Conservation (phyloP, 2,888 invertebrate species). For the Chrysomela aeneicollis region DNA sequence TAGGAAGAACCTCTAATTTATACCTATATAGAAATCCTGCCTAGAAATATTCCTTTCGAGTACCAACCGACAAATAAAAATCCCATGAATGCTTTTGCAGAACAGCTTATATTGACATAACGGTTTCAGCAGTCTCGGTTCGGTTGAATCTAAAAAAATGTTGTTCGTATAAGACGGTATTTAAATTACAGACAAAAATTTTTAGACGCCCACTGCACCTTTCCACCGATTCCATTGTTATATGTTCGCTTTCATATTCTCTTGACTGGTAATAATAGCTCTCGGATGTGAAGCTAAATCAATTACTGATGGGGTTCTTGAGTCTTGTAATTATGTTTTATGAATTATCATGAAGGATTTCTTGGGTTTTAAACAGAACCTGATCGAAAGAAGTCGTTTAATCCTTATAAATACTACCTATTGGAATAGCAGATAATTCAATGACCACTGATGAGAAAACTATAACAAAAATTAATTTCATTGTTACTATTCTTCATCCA, state of each 20-base stretch:
- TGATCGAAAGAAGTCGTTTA: too few species aligned
- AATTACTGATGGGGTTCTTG: neutral
- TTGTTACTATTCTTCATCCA: too few species aligned
- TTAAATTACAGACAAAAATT: constrained; percentile 23
- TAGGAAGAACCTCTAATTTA: too few species aligned
- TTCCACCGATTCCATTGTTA: constrained; percentile 15
- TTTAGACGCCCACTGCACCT: constrained; percentile 10
- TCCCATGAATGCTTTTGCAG: too few species aligned
- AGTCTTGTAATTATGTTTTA: neutral
- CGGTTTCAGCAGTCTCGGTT: neutral
- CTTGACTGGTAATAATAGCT: neutral
- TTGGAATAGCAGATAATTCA: too few species aligned
- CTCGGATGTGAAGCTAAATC: constrained; percentile 3
- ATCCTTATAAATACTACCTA: too few species aligned
- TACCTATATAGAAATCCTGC: too few species aligned
- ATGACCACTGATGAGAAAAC: too few species aligned
- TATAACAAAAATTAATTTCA: too few species aligned
- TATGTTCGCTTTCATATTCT: constrained; percentile 1
- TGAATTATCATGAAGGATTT: neutral
- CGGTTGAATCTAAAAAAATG: neutral
- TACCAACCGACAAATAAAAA: too few species aligned
- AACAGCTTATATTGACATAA: neutral
- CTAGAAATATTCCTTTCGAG: too few species aligned
- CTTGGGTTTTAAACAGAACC: too few species aligned
- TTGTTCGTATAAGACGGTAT: constrained; percentile 10